Evolutionary conservation across 2,888 invertebrate species (phyloP), one percentile per base, ranked within the genome.

Genomic region (Syrphus vitripennis): DNA sequence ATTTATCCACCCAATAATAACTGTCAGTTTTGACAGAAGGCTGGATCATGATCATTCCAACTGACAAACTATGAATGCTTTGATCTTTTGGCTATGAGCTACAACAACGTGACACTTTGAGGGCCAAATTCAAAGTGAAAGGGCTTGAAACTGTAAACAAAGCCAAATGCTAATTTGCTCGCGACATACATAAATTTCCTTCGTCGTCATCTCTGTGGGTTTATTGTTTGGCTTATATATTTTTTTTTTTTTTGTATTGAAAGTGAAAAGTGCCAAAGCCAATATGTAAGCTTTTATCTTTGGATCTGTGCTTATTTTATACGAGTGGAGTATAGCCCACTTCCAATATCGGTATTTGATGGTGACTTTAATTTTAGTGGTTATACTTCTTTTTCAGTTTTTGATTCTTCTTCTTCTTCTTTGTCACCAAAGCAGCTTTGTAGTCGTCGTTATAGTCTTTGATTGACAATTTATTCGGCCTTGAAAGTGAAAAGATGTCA

Each of bases 401-500:
- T n/a, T n/a, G n/a, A n/a, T n/a, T 48, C 34, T 59, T 59, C 21
- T 19, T 1, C 2, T 57, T 57, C 57, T 57, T 34, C 31, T 16
- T 42, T 53, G 63, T 42, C 48, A 5, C 12, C 21, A n/a, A n/a
- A n/a, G n/a, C n/a, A n/a, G n/a, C n/a, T n/a, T n/a, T n/a, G 21
- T 48, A 19, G 45, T 12, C 16, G 50, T 50, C 14, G 50, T 42
- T 26, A 7, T 16, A 0, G 50, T 70, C 21, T 61, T 74, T 48
- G 76, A 57, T 77, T 74, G 67, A 80, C 55, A 50, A 77, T 65
- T 78, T 72, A 45, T 77, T 74, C 86, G 86, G 86, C 86, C 86
- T 86, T 86, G 86, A 86, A 86, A 86, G 86, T 82, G 86, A 86
- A 86, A 86, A 86, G 86, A 86, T 86, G 86, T 86, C 86, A 86